A percentile compares a stretch with the other conserved stretches of the same genome.
These are phyloP conservation scores for Ctenoplectra terminalis DNA, from an alignment of 1,140 invertebrate species.

Conservation along the genomic window DNA sequence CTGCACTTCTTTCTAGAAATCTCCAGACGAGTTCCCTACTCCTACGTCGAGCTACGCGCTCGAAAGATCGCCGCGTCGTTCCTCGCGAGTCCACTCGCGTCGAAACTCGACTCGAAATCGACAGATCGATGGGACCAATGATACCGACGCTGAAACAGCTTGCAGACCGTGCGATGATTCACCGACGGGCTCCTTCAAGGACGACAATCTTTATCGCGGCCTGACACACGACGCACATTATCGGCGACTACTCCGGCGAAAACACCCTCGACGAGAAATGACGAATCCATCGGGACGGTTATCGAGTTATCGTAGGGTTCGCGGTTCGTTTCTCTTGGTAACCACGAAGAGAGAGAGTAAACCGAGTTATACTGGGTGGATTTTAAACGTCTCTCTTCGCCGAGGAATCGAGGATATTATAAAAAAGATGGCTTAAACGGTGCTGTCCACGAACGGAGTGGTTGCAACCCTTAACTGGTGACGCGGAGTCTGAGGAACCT, in stretches of 20 bases:
- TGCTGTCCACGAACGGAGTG: too few relatives aligned
- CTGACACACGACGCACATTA: conserved; percentile 34
- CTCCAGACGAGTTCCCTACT: background rate
- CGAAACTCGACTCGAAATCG: background rate
- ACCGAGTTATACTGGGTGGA: too few relatives aligned
- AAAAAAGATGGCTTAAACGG: too few relatives aligned
- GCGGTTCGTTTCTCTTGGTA: background rate
- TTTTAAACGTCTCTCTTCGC: too few relatives aligned
- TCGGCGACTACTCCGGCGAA: conserved; percentile 14
- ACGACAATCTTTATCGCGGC: conserved; percentile 57
- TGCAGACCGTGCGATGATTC: conserved; percentile 51
- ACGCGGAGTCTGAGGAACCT: too few relatives aligned
- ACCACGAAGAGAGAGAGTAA: background rate
- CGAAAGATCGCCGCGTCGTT: background rate
- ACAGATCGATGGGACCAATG: conserved; percentile 27
- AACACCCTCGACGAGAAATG: conserved; percentile 16
- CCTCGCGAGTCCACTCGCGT: background rate
- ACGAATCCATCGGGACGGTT: background rate
- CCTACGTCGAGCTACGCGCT: background rate
- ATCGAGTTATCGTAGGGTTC: background rate
- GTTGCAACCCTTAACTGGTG: too few relatives aligned
- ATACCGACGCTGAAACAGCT: conserved; percentile 30
- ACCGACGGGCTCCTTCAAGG: conserved; percentile 52
- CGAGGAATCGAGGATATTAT: too few relatives aligned
- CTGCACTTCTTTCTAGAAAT: conserved; percentile 17